phyloP scores from a whole-genome alignment of 2,797 vertebrate species.

The Rhinogobio ventralis region DNA sequence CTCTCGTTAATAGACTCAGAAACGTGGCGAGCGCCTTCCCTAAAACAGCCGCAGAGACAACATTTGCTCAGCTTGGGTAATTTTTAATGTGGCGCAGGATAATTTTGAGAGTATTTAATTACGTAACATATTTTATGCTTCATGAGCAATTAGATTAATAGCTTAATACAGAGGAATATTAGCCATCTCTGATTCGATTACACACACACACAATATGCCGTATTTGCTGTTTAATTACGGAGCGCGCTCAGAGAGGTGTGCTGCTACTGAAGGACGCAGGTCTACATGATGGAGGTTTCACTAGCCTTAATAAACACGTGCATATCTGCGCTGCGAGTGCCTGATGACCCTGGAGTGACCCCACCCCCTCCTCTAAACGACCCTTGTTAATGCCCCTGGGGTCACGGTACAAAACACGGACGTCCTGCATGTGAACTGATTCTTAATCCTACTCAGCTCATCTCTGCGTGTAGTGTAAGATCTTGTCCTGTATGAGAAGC shows the following conservation, averaged over 20 bases:
- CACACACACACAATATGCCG: conserved; percentile 97
- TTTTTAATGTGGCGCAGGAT: conserved; percentile 99
- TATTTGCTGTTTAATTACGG: conserved; percentile 99
- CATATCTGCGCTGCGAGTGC: conserved; percentile 75
- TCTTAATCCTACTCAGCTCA: conserved; percentile 2
- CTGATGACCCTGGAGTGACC: conserved; percentile 79
- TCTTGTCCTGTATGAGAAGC: conserved; percentile 54
- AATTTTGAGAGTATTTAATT: conserved; percentile 99
- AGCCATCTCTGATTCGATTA: conserved; percentile 99
- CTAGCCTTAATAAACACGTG: conserved; percentile 77
- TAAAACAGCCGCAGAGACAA: conserved; percentile 99
- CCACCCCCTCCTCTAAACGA: conserved; percentile 67
- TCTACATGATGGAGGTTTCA: conserved; percentile 86
- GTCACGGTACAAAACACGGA: conserved; percentile 82
- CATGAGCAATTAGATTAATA: conserved; percentile 99
- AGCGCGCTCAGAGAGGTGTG: conserved; percentile 73
- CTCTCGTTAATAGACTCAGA: conserved; percentile 85
- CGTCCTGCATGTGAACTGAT: conserved; percentile 66
- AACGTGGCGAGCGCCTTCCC: conserved; percentile 96
- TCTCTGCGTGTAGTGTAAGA: conserved; percentile 18
- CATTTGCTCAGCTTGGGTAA: conserved; percentile 99
- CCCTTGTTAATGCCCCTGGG: conserved; percentile 80
- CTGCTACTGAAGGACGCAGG: conserved; percentile 90
- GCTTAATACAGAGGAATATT: conserved; percentile 99
- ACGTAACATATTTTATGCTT: conserved; percentile 99